Conservation (phyloP, 2,797 vertebrate genomes). For the Pitangus sulphuratus region DNA sequence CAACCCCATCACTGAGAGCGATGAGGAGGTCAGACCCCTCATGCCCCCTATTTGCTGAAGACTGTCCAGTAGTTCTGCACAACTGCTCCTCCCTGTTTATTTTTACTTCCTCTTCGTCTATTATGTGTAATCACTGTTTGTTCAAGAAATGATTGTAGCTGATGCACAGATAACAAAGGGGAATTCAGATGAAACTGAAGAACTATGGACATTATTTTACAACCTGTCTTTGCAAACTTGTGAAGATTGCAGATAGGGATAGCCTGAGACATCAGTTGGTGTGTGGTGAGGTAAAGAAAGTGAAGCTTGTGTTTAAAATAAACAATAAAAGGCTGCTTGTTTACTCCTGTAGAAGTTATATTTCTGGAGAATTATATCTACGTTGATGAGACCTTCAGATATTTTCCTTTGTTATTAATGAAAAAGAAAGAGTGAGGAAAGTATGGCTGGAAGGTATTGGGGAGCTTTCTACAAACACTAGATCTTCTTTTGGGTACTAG, state of each 20-base stretch:
- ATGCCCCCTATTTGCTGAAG: not conserved
- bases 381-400: not conserved
- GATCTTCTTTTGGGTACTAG: not conserved
- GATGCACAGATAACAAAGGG: not conserved
- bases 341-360: not conserved
- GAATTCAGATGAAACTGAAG: not conserved
- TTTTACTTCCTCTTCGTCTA: not conserved
- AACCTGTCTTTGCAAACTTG: not conserved
- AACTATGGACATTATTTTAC: not conserved
- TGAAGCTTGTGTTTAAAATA: not conserved
- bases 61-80: not conserved
- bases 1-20: too few species aligned
- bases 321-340: not conserved
- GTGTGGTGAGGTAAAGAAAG: not conserved
- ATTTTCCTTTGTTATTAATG: not conserved
- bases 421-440: not conserved
- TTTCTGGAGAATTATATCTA: not conserved
- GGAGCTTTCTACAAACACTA: not conserved
- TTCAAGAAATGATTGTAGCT: not conserved
- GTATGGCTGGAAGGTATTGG: not conserved
- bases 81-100: not conserved
- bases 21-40: not conserved
- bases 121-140: not conserved
- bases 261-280: not conserved
- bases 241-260: not conserved